phyloP scores from a whole-genome alignment of 2,113 vertebrate species.

The Baryphthengus martii region DNA sequence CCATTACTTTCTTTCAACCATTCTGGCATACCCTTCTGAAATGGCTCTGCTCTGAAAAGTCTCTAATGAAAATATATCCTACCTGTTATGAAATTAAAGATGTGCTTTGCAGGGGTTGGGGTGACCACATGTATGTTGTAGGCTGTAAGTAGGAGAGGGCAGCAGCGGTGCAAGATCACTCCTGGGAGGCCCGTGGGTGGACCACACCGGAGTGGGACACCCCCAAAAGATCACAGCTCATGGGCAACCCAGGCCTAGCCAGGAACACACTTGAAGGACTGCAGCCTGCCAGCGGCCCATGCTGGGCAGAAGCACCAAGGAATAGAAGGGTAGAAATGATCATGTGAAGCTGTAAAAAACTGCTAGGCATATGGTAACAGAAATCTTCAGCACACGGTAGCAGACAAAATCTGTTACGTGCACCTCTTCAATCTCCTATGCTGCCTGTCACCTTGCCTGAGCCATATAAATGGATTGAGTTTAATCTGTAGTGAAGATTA shows the following conservation, averaged over 20 bases:
- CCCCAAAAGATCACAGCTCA: not conserved
- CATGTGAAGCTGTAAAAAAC: not conserved
- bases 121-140: not conserved
- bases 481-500: not conserved
- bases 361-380: not conserved
- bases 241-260: not conserved
- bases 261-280: not conserved
- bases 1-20: not conserved
- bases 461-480: not conserved
- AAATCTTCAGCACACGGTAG: not conserved
- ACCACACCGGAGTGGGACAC: fast-evolving
- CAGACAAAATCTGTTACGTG: not conserved
- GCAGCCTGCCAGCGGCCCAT: not conserved
- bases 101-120: not conserved
- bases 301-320: not conserved
- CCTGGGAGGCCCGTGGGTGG: fast-evolving
- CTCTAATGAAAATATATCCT: not conserved
- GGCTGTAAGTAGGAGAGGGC: not conserved
- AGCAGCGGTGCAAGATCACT: not conserved
- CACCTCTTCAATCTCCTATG: fast-evolving
- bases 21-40: not conserved
- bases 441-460: not conserved
- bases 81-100: not conserved
- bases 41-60: not conserved
- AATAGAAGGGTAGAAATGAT: not conserved